Base-by-base conservation (phyloP, 2,113 vertebrate species). In the Eulacestoma nigropectus region DNA sequence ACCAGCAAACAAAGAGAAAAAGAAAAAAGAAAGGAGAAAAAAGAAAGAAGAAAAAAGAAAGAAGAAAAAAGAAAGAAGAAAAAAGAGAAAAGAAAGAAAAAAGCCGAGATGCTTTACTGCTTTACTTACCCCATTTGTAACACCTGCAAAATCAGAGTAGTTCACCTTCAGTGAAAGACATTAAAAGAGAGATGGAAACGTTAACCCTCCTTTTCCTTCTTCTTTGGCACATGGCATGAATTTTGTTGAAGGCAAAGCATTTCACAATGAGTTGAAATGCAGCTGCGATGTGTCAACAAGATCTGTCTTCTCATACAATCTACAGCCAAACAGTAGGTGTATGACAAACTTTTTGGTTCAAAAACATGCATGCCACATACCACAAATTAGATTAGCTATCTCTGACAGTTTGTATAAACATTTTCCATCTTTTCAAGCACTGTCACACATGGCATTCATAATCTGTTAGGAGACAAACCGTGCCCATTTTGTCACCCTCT, bases 281-380 rank as follows among this genome's bases (percentile, higher is more conserved):
- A 95, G 94, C 92, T 86, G 83, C 3, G 5, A 95, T 78, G 16
- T 96, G 95, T 96, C 97, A 98, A 95, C 85, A 94, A 95, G 93
- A 93, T 96, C 93, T 92, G 84, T 96, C 87, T 95, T 94, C 91
- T 85, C 49, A 39, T 96, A 64, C 12, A 81, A 95, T 82, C 92
- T 92, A 46, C 80, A 96, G 97, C 96, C 96, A 97, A 97, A 79
- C 76, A 84, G 95, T 94, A 97, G 97, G 96, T 93, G 75, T 91
- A 69, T 78, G 84, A 81, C 55, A 92, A 95, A 95, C 4, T 87
- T 96, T 96, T 78, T 84, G 64, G 65, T 95, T 94, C 62, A 87
- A 90, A 93, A 95, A 35, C 76, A 68, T 76, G 68, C 44, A 67
- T 93, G 22, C 42, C 68, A 87, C 77, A 89, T 89, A 68, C 41